These are phyloP conservation scores for Melolontha melolontha DNA, from an alignment of 2,888 invertebrate genomes.

Conservation along the genomic window DNA sequence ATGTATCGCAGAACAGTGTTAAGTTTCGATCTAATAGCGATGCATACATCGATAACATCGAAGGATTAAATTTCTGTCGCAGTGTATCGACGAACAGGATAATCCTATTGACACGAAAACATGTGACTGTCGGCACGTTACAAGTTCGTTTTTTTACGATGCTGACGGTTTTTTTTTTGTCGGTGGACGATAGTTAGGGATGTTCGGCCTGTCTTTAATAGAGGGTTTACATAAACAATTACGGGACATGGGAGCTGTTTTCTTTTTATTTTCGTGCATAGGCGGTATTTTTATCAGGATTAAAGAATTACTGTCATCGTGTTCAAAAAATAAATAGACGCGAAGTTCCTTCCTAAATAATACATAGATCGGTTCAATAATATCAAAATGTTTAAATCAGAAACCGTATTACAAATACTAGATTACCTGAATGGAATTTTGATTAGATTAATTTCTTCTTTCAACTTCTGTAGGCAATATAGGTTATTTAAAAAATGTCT, in stretches of 20 bases:
- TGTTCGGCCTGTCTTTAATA: slow-evolving; percentile 42
- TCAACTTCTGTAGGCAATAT: too few relatives aligned
- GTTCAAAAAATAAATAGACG: slow-evolving; percentile 50
- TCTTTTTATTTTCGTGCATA: slow-evolving; percentile 41
- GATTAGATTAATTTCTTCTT: too few relatives aligned
- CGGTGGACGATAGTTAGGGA: slow-evolving; percentile 39
- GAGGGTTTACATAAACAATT: slow-evolving; percentile 43
- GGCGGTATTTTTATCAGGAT: slow-evolving; percentile 48
- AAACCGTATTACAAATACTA: too few relatives aligned
- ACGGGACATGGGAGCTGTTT: slow-evolving; percentile 36
- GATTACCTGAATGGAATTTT: too few relatives aligned
- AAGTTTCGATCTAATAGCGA: slow-evolving; percentile 33
- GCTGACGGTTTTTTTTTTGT: slow-evolving; percentile 43
- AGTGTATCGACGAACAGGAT: slow-evolving; percentile 51
- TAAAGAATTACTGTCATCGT: slow-evolving; percentile 44
- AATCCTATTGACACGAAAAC: slow-evolving; percentile 59
- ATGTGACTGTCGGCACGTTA: slow-evolving; percentile 56
- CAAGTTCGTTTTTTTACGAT: slow-evolving; percentile 44
- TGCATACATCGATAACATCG: slow-evolving; percentile 23
- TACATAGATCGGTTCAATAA: too few relatives aligned
- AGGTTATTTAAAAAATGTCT: too few relatives aligned
- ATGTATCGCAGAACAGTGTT: slow-evolving; percentile 8
- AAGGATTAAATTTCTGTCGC: slow-evolving; percentile 45
- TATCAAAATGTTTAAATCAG: too few relatives aligned
- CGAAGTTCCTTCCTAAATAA: slow-evolving; percentile 19